phyloP scores from a whole-genome alignment of 1,140 invertebrate genomes.

The Onthophagus taurus region DNA sequence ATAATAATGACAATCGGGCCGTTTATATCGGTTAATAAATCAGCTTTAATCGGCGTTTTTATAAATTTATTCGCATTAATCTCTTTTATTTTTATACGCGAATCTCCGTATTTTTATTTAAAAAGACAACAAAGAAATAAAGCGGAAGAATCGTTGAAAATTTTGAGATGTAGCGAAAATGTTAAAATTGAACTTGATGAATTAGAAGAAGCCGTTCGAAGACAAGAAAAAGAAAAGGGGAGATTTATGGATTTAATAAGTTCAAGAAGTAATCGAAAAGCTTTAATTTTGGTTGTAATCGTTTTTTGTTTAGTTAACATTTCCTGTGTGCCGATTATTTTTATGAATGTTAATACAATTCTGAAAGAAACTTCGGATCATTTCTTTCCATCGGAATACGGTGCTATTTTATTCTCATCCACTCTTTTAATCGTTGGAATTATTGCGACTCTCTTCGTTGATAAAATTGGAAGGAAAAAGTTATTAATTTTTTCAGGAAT shows the following conservation, averaged over 20 bases:
- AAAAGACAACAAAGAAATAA: constrained; percentile 35
- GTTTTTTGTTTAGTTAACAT: constrained; percentile 26
- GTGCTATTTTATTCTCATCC: constrained; percentile 10
- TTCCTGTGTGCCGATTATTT: constrained; percentile 22
- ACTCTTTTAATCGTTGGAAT: too few species aligned
- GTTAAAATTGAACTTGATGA: constrained; percentile 33
- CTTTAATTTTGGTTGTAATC: constrained; percentile 24
- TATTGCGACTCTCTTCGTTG: too few species aligned
- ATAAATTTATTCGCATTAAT: constrained; percentile 14
- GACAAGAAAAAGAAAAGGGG: constrained; percentile 23
- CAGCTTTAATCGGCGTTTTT: constrained; percentile 14
- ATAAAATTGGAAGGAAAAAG: too few species aligned
- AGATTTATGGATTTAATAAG: constrained; percentile 22
- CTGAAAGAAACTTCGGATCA: constrained; percentile 8
- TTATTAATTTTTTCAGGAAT: neutral
- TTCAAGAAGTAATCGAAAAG: constrained; percentile 26
- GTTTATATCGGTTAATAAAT: constrained; percentile 14
- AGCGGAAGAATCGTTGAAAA: constrained; percentile 42
- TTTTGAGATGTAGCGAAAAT: constrained; percentile 40
- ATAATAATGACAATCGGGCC: constrained; percentile 18
- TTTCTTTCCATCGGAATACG: neutral
- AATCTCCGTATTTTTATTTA: constrained; percentile 25
- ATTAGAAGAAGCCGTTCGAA: constrained; percentile 21
- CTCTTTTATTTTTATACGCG: constrained; percentile 21
- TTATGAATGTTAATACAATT: constrained; percentile 19